Conservation (phyloP, 2,113 vertebrate species). For the Elephas maximus region DNA sequence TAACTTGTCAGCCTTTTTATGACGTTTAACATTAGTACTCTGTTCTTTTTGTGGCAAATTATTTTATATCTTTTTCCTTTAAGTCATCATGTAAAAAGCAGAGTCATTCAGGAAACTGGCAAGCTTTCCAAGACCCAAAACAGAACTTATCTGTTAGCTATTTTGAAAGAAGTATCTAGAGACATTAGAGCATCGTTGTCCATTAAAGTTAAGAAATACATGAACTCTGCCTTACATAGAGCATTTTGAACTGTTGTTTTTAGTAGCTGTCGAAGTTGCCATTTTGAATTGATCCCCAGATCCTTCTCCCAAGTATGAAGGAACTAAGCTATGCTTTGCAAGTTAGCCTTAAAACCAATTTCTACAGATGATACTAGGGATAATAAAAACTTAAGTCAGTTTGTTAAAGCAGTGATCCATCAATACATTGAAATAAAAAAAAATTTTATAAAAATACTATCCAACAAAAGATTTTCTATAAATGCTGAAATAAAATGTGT, state of each 20-base stretch:
- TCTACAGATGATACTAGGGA: not conserved
- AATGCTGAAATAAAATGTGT: not conserved
- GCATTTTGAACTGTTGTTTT: not conserved
- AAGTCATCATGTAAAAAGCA: conserved; percentile 13
- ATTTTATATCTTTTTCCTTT: conserved; percentile 67
- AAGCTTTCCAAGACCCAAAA: conserved; percentile 28
- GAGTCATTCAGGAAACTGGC: conserved; percentile 51
- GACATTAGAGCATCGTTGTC: not conserved
- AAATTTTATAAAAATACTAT: not conserved
- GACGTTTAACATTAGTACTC: not conserved
- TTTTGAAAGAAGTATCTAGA: conserved; percentile 50
- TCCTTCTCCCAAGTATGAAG: not conserved
- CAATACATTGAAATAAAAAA: not conserved
- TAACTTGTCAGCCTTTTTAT: conserved; percentile 25
- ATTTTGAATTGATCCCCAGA: conserved; percentile 21
- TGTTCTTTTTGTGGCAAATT: not conserved
- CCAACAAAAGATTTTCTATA: not conserved
- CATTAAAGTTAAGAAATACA: conserved; percentile 23
- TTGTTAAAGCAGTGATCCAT: not conserved
- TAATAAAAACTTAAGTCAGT: not conserved
- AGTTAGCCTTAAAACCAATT: not conserved
- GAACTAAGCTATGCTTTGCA: not conserved
- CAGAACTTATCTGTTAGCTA: conserved; percentile 38
- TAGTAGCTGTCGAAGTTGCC: not conserved
- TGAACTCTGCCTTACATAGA: not conserved